Percentiles rank a stretch among this genome's conserved stretches.
phyloP scores from a whole-genome alignment of 2,113 vertebrate species.

The Parotia lawesii region DNA sequence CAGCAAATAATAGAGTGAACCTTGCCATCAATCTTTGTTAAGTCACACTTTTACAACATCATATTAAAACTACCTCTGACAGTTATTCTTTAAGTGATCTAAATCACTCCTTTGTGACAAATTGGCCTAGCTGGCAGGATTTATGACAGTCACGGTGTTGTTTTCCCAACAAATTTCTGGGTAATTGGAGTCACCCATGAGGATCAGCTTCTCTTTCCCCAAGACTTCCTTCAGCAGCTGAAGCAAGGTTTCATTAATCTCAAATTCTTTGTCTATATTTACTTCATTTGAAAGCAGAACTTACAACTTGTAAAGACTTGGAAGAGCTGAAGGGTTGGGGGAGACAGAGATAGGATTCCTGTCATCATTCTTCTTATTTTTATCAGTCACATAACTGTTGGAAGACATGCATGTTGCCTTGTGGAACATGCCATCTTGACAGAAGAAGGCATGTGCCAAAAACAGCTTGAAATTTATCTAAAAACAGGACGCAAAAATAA shows the following conservation, averaged over 20 bases:
- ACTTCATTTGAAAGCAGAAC: neutral
- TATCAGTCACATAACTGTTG: neutral
- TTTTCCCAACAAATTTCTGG: neutral
- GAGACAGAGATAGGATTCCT: neutral
- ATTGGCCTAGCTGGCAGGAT: neutral
- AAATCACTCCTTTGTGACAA: neutral
- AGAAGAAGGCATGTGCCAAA: neutral
- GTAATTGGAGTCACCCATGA: neutral
- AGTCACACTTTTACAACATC: neutral
- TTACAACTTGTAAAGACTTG: neutral
- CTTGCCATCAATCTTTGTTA: neutral
- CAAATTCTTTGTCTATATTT: neutral
- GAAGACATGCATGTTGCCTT: neutral
- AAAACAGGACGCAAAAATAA: neutral
- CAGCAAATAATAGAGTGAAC: neutral
- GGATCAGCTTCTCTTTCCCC: neutral
- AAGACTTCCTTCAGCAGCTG: neutral
- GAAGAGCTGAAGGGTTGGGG: neutral
- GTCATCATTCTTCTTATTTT: neutral
- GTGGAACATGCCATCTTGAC: neutral
- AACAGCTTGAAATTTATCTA: neutral
- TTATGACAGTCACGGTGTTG: neutral
- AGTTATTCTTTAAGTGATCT: neutral
- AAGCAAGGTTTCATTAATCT: neutral
- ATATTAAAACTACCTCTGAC: neutral